Evolutionary conservation across 2,113 vertebrate genomes (phyloP).

Genomic region (Lepidothrix coronata): DNA sequence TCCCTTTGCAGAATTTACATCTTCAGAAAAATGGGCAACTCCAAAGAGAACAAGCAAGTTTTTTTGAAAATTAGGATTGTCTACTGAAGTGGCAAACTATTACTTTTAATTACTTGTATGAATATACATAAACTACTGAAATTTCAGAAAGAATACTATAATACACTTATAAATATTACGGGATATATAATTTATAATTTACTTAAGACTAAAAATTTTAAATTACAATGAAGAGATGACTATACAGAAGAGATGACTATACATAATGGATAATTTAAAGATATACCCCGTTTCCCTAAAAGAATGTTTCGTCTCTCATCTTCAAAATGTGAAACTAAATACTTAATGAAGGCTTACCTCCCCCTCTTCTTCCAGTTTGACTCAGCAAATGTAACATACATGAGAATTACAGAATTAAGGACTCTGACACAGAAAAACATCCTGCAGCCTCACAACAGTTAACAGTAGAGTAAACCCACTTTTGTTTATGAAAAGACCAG

Average conservation of each 20-base stretch:
- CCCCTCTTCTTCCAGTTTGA: not conserved
- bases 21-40: slow-evolving; percentile 1
- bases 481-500: not conserved
- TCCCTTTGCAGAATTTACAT: not conserved
- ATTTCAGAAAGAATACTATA: not conserved
- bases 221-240: not conserved
- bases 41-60: not conserved
- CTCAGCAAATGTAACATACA: not conserved
- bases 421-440: not conserved
- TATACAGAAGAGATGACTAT: not conserved
- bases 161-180: not conserved
- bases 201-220: not conserved
- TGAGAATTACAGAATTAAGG: not conserved
- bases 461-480: not conserved
- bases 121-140: not conserved
- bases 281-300: not conserved
- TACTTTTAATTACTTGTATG: not conserved
- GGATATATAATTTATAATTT: not conserved
- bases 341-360: not conserved
- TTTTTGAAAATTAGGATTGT: not conserved
- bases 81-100: not conserved
- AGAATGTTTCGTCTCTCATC: not conserved
- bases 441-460: not conserved
- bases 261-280: not conserved
- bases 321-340: not conserved